Percentiles rank a stretch among this genome's conserved stretches.
Conservation (phyloP, 2,797 vertebrate species). For the Catostomus latipinnis region DNA sequence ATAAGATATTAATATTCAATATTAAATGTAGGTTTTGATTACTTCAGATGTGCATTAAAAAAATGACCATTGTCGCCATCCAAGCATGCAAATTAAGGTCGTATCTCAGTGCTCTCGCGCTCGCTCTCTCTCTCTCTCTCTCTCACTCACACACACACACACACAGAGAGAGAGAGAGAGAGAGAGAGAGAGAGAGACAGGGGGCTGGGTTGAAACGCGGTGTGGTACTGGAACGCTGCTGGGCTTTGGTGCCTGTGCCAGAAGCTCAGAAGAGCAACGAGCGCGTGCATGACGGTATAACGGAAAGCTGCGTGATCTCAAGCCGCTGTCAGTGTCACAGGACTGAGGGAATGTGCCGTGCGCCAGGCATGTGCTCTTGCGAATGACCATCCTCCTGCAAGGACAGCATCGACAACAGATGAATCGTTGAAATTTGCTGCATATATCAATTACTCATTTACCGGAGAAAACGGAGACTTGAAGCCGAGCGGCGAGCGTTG, state of each 20-base stretch:
- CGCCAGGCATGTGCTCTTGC: conserved; percentile 55
- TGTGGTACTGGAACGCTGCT: conserved; percentile 74
- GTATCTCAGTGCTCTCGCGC: conserved; percentile 56
- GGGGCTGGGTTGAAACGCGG: conserved; percentile 76
- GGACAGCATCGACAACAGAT: conserved; percentile 42
- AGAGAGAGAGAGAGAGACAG: conserved; percentile 51
- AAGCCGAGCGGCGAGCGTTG: conserved; percentile 17
- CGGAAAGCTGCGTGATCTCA: conserved; percentile 57
- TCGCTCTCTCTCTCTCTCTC: no score
- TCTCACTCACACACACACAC: no score
- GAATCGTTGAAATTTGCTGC: conserved; percentile 61
- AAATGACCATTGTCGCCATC: background rate
- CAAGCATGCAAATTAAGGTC: conserved; percentile 63
- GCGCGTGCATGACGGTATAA: conserved; percentile 45
- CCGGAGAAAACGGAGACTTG: conserved; percentile 22
- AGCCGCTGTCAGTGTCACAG: conserved; percentile 53
- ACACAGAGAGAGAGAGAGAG: no score
- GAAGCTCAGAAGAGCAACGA: conserved; percentile 64
- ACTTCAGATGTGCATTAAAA: background rate
- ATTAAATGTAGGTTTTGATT: no score
- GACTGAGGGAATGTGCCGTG: conserved; percentile 72
- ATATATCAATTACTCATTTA: conserved; percentile 55
- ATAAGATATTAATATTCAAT: no score
- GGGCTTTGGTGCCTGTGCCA: conserved; percentile 70
- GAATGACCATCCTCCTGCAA: conserved; percentile 48